Conservation (phyloP, 1,140 invertebrate species). For the Brachionus paranguensis region DNA sequence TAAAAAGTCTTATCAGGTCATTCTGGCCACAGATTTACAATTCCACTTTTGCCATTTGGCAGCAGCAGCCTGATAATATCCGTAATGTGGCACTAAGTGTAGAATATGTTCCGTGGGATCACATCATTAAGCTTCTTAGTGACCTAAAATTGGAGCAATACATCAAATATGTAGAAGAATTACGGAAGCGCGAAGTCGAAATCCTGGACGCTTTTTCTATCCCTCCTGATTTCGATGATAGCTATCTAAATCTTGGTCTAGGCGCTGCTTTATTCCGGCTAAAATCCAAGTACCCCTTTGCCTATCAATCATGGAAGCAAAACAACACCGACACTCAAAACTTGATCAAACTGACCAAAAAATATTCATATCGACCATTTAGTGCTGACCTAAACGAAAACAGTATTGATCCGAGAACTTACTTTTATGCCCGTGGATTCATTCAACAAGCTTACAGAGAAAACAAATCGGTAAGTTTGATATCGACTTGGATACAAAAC, state of each 20-base stretch:
- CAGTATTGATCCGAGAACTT: slow-evolving; percentile 48
- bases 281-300: slow-evolving; percentile 41
- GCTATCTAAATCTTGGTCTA: slow-evolving; percentile 49
- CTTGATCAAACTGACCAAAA: slow-evolving; percentile 44
- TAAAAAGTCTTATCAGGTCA: slow-evolving; percentile 44
- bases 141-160: slow-evolving; percentile 43
- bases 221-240: slow-evolving; percentile 52
- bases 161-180: slow-evolving; percentile 40
- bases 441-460: slow-evolving; percentile 42
- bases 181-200: neutral
- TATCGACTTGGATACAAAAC: slow-evolving; percentile 50
- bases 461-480: slow-evolving; percentile 44
- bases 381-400: slow-evolving; percentile 44
- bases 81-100: slow-evolving; percentile 43
- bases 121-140: slow-evolving; percentile 45
- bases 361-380: slow-evolving; percentile 48
- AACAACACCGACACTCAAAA: slow-evolving; percentile 45
- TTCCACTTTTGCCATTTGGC: slow-evolving; percentile 42
- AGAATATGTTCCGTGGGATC: slow-evolving; percentile 42
- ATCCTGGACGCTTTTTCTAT: slow-evolving; percentile 45
- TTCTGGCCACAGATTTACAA: slow-evolving; percentile 50
- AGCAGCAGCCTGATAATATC: slow-evolving; percentile 46
- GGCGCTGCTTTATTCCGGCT: slow-evolving; percentile 44
- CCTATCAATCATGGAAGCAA: slow-evolving; percentile 42
- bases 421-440: slow-evolving; percentile 46